Conservation (phyloP, 2,888 invertebrate genomes). For the Mantis religiosa region DNA sequence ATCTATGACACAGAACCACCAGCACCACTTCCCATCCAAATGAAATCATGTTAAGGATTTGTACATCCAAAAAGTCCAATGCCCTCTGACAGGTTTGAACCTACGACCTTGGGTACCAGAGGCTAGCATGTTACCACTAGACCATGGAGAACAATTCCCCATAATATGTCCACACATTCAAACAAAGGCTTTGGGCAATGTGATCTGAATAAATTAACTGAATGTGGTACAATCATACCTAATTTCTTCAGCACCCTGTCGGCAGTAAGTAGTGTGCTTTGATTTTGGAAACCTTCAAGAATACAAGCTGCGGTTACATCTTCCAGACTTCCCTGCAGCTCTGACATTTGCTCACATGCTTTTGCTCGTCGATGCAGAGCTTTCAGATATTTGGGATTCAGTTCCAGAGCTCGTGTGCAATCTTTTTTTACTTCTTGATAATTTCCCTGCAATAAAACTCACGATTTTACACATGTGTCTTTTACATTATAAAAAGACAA, state of each 20-base stretch:
- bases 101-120: too few relatives aligned
- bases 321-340: conserved; percentile 77
- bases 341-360: conserved; percentile 74
- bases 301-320: conserved; percentile 92
- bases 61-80: too few relatives aligned
- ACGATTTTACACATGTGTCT: not conserved
- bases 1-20: too few relatives aligned
- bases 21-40: too few relatives aligned
- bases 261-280: conserved; percentile 73
- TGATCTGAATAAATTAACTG: not conserved
- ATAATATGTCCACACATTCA: too few relatives aligned
- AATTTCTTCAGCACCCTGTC: conserved; percentile 84
- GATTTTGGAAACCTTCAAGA: conserved; percentile 82
- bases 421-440: conserved; percentile 81
- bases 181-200: too few relatives aligned
- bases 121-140: too few relatives aligned
- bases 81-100: too few relatives aligned
- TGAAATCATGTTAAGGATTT: too few relatives aligned
- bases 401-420: conserved; percentile 77
- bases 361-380: conserved; percentile 80
- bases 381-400: conserved; percentile 83
- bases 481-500: too few relatives aligned
- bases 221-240: conserved; percentile 45
- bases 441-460: conserved; percentile 53
- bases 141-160: too few relatives aligned